Base-by-base conservation (phyloP, 2,113 vertebrate species). In the Dasyornis broadbenti region DNA sequence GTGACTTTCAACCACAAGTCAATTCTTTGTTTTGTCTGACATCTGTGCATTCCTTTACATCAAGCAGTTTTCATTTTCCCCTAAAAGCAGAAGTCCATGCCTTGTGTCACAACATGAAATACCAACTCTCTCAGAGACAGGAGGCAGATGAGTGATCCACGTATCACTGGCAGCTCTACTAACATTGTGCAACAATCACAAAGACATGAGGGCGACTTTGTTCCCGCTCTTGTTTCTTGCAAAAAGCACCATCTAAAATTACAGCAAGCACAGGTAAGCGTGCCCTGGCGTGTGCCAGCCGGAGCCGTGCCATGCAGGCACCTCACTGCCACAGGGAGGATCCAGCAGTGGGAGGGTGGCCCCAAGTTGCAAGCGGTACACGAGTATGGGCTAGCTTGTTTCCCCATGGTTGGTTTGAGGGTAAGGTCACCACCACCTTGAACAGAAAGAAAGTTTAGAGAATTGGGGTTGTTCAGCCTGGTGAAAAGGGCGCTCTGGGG, bases 281-380 rank as follows among this genome's bases (percentile, higher is more conserved):
- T 13, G 37, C 5, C 21, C 19, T 1, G 8, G 23, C 1, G 8
- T 0, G 3, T 26, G 31, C 15, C 72, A 40, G 61, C 42, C 45
- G 66, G 59, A 3, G 3, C 37, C 15, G 22, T 1, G 7, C 10
- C 1, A 0, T 28, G 7, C 16, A 17, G 28, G 24, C 9, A 10
- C n/a, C 7, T 12, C 3, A 1, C 39, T 39, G 47, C 17, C 30
- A 31, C 2, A 0, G 31, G 33, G 20, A 61, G 10, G 56, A 35
- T 23, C 33, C 26, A 63, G 37, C 44, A 21, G 54, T 7, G 28
- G 27, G 21, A 76, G 18, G 9, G 5, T 10, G 16, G 37, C 33
- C 52, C 4, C 17, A 19, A 13, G 30, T 30, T 3, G 1, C 10
- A 31, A 31, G 26, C 3, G 15, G 17, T 14, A 37, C 27, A 7